A percentile compares a stretch with the other conserved stretches of the same genome.
phyloP scores from a whole-genome alignment of 2,888 invertebrate species.

The Oscheius sp. region DNA sequence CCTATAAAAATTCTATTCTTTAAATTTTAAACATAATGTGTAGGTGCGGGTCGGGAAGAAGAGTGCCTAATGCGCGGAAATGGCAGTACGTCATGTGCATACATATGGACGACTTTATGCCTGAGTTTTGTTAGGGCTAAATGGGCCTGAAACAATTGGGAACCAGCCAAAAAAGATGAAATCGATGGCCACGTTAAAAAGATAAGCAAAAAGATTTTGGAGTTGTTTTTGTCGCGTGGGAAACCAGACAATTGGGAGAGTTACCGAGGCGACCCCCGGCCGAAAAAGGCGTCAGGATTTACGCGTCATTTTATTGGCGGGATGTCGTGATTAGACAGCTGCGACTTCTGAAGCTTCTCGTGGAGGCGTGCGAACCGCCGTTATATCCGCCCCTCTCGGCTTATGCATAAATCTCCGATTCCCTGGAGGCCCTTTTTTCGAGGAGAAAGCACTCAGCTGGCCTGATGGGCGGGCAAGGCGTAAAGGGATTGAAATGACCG shows the following conservation, averaged over 20 bases:
- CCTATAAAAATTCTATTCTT: not conserved
- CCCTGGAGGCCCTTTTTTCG: constrained; percentile 17
- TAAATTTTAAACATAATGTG: not conserved
- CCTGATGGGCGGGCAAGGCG: not conserved
- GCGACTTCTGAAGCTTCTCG: constrained; percentile 2
- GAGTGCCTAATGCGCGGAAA: constrained; percentile 35
- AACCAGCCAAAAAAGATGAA: not conserved
- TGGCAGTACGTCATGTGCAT: constrained; percentile 28
- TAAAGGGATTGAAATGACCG: not conserved
- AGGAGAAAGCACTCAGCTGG: constrained; percentile 12
- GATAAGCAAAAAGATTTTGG: not conserved
- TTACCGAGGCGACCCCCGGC: no score
- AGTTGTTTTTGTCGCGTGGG: not conserved
- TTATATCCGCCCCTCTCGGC: constrained; percentile 25
- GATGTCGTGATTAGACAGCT: constrained; percentile 4
- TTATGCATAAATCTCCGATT: constrained; percentile 34
- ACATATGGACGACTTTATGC: constrained; percentile 14
- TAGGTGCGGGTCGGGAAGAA: not conserved
- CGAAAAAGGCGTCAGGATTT: constrained; percentile 8
- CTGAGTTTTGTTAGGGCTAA: constrained; percentile 9
- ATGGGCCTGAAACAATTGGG: not conserved
- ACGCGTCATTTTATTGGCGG: constrained; percentile 31
- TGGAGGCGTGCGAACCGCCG: constrained; percentile 4
- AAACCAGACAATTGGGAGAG: not conserved
- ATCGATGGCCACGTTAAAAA: not conserved